phyloP scores from a whole-genome alignment of 2,888 invertebrate genomes.

The Cerastis rubricosa region DNA sequence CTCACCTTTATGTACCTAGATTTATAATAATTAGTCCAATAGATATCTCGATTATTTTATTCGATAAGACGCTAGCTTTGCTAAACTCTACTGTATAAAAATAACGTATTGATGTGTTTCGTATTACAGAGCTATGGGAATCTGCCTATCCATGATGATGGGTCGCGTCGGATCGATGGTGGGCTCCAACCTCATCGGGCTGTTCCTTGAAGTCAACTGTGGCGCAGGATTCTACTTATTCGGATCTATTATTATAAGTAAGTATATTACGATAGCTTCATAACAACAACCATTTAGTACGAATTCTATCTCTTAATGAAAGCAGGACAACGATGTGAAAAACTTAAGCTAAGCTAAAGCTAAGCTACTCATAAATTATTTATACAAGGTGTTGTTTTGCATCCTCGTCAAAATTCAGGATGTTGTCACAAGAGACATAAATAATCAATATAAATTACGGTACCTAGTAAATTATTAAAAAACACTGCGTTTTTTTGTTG shows the following conservation, averaged over 20 bases:
- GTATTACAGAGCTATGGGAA: slow-evolving; percentile 91
- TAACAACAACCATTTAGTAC: background rate
- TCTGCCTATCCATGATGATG: slow-evolving; percentile 92
- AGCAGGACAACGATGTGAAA: background rate
- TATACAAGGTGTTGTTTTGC: no score
- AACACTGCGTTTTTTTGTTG: no score
- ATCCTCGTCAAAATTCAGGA: no score
- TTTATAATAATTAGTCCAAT: no score
- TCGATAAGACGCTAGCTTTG: no score
- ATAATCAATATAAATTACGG: no score
- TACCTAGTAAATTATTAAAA: no score
- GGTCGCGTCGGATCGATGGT: slow-evolving; percentile 92
- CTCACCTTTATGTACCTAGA: no score
- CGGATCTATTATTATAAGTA: slow-evolving; percentile 87
- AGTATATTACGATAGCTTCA: slow-evolving; percentile 64
- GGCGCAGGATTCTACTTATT: slow-evolving; percentile 92
- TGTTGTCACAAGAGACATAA: no score
- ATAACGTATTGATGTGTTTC: background rate
- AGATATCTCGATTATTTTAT: no score
- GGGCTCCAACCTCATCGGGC: slow-evolving; percentile 92
- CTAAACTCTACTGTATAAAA: no score
- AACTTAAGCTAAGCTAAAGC: background rate
- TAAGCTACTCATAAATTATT: background rate
- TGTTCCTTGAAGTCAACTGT: slow-evolving; percentile 91
- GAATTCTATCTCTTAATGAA: background rate